Conservation (phyloP, 2,113 vertebrate species). For the Mastomys coucha region DNA sequence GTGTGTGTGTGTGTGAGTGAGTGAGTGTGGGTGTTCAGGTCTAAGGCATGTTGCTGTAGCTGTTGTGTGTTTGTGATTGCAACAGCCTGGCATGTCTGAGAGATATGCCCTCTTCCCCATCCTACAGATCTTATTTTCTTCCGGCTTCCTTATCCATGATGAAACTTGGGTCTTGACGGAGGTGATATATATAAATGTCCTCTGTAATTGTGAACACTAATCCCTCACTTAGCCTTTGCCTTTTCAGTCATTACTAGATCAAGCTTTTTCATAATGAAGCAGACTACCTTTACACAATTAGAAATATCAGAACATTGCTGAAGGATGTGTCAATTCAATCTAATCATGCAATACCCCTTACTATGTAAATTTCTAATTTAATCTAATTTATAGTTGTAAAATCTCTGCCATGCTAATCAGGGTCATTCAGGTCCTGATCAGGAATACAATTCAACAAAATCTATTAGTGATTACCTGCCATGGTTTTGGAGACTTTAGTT, state of each 20-base stretch:
- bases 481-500: background rate
- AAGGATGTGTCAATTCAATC: slow-evolving; percentile 2
- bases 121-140: too few species aligned
- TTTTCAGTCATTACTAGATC: background rate
- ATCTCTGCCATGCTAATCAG: background rate
- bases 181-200: too few species aligned
- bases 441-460: background rate
- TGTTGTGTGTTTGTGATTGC: background rate
- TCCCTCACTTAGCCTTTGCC: background rate
- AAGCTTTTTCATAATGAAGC: background rate
- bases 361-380: background rate
- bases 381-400: background rate
- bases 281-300: background rate
- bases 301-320: background rate
- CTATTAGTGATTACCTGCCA: background rate
- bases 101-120: background rate
- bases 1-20: background rate
- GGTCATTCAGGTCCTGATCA: background rate
- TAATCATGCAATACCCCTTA: background rate
- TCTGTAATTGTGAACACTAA: background rate
- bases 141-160: too few species aligned
- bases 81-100: too few species aligned
- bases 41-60: background rate
- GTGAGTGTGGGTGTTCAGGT: background rate
- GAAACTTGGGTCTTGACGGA: too few species aligned